These are phyloP conservation scores for Mormyrus lacerda DNA, from an alignment of 2,113 vertebrate genomes.

Conservation along the genomic window DNA sequence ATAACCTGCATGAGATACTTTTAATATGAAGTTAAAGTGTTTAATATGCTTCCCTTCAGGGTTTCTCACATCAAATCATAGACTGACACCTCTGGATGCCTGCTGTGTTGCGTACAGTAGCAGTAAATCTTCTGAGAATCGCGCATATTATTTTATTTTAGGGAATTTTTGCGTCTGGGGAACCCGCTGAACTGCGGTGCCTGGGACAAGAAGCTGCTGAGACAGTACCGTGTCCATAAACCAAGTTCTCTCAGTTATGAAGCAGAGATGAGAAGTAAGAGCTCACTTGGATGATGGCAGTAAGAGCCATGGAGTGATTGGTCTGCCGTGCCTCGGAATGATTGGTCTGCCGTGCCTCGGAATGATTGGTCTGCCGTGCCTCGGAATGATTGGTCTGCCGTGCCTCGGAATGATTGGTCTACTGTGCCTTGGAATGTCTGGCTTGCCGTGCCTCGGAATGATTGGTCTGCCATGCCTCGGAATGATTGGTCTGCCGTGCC, in stretches of 20 bases:
- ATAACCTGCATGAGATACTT: background rate
- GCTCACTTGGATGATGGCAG: background rate
- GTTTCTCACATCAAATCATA: background rate
- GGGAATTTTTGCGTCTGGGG: conserved; percentile 90
- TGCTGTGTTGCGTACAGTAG: background rate
- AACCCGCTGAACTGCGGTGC: conserved; percentile 96
- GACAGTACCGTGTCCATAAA: conserved; percentile 92
- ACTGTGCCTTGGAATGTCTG: background rate
- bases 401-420: background rate
- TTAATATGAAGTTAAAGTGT: background rate
- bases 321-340: background rate
- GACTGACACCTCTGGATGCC: background rate
- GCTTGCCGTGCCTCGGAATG: background rate
- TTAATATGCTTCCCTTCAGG: background rate
- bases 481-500: too few relatives aligned
- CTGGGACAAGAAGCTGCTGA: conserved; percentile 93
- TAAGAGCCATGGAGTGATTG: background rate
- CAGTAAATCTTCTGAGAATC: background rate
- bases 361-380: background rate
- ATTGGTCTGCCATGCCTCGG: too few relatives aligned
- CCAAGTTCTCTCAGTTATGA: conserved; percentile 92
- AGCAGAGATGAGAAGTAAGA: conserved; percentile 89
- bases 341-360: background rate
- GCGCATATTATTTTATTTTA: conserved; percentile 40
- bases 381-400: background rate